Evolutionary conservation across 2,797 vertebrate genomes (phyloP), one percentile per base, ranked within the genome.

Genomic region (Lindbergichthys nudifrons): DNA sequence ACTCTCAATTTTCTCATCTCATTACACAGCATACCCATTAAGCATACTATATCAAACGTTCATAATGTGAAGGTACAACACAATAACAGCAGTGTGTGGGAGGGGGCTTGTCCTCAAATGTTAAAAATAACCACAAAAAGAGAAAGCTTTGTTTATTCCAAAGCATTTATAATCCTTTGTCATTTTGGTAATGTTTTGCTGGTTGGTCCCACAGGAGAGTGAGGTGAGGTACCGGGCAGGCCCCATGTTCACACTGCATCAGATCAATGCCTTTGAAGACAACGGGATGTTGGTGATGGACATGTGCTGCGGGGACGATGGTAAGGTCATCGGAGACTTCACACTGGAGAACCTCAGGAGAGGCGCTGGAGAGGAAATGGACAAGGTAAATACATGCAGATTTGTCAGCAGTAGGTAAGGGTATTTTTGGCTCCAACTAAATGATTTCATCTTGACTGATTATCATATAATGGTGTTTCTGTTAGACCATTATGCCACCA

Each of bases 181-280:
- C 19, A 1, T 54, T 78, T 56, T 54, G 16, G 39, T 21, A 9
- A 50, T 64, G 19, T 74, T 45, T 59, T 52, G 12, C 51, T 62
- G 51, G 62, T 3, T 41, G 39, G 4, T 67, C 45, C 57, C 6
- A 79, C 79, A 98, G 96, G 80, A 84, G 67, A 95, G 96, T 76
- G 87, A 94, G 0, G 93, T 94, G 48, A 93, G 60, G 46, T 97
- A 96, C 88, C 66, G 59, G 3, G 90, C 92, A 42, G 90, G 86
- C 16, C 89, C 97, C 45, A 96, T 98, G 89, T 87, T 94, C 45
- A 87, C 81, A 3, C 95, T 97, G 86, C 97, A 99, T 91, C 97
- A 98, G 87, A 98, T 98, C 89, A 98, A 97, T 39, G 96, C 97
- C 39, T 98, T 93, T 70, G 98, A 98, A 84, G 96, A 98, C 18